These are phyloP conservation scores for Oreotrochilus melanogaster DNA, from an alignment of 2,113 vertebrate species.

Conservation along the genomic window DNA sequence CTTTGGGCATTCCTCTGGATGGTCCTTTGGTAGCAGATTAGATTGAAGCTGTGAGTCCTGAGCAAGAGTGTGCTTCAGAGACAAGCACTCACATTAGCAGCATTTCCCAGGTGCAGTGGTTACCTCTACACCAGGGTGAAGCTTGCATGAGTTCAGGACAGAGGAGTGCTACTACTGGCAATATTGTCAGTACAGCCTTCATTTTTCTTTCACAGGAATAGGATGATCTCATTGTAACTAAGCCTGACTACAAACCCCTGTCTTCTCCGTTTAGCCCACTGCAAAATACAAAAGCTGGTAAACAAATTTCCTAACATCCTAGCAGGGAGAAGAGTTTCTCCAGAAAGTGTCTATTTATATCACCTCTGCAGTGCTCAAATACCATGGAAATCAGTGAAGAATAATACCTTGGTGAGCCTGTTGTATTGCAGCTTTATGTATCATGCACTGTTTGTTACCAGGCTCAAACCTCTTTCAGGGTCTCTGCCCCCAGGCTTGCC, in stretches of 20 bases:
- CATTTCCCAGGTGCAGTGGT: not conserved
- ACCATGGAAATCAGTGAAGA: constrained; percentile 36
- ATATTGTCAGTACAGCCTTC: not conserved
- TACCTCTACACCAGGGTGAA: not conserved
- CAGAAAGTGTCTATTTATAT: constrained; percentile 15
- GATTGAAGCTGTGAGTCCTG: not conserved
- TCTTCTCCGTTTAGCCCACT: not conserved
- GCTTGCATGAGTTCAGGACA: not conserved
- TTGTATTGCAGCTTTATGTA: not conserved
- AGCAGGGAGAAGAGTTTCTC: not conserved
- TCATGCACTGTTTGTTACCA: not conserved
- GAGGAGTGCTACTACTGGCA: not conserved
- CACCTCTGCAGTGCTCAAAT: not conserved
- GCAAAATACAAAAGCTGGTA: not conserved
- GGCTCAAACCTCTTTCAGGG: not conserved
- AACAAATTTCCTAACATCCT: not conserved
- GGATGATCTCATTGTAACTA: not conserved
- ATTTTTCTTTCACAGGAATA: fast-evolving
- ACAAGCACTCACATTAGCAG: not conserved
- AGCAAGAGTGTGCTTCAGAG: not conserved
- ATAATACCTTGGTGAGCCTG: not conserved
- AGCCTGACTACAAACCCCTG: not conserved
- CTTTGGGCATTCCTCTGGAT: not conserved
- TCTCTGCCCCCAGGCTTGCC: not conserved
- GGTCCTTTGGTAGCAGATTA: not conserved